These are phyloP conservation scores for Tinamus guttatus DNA, from an alignment of 2,113 vertebrate genomes.

Conservation along the genomic window DNA sequence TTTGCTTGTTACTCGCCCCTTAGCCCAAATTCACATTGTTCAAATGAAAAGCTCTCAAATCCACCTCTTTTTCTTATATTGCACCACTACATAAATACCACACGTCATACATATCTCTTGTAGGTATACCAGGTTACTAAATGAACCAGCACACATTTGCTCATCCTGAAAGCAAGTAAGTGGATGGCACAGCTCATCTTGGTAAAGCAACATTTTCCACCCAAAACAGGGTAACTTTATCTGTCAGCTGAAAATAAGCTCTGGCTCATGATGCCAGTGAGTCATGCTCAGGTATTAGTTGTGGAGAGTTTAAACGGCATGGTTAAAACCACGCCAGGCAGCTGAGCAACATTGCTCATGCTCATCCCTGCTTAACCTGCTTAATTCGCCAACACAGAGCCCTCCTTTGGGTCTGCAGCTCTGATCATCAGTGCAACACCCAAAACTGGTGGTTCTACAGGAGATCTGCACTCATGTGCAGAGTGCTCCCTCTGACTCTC, in stretches of 20 bases:
- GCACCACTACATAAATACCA: background rate
- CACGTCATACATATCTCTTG: background rate
- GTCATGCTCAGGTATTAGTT: background rate
- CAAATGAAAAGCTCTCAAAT: background rate
- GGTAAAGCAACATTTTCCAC: background rate
- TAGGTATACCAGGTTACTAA: background rate
- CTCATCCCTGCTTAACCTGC: background rate
- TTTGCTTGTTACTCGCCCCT: background rate
- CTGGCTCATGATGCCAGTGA: accelerated
- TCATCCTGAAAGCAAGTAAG: background rate
- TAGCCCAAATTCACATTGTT: background rate
- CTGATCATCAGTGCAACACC: background rate
- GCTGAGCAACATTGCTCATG: background rate
- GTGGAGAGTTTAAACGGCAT: background rate
- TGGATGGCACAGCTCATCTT: background rate
- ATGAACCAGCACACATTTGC: background rate
- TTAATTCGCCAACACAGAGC: background rate
- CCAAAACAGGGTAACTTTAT: background rate
- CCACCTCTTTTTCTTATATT: background rate
- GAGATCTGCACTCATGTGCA: background rate
- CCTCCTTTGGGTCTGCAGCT: background rate
- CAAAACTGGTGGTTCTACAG: background rate
- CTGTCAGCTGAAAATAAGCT: background rate
- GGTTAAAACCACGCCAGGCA: background rate
- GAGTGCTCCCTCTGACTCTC: background rate